Base-by-base conservation (phyloP, 2,888 invertebrate genomes). In the Harmothoe impar region DNA sequence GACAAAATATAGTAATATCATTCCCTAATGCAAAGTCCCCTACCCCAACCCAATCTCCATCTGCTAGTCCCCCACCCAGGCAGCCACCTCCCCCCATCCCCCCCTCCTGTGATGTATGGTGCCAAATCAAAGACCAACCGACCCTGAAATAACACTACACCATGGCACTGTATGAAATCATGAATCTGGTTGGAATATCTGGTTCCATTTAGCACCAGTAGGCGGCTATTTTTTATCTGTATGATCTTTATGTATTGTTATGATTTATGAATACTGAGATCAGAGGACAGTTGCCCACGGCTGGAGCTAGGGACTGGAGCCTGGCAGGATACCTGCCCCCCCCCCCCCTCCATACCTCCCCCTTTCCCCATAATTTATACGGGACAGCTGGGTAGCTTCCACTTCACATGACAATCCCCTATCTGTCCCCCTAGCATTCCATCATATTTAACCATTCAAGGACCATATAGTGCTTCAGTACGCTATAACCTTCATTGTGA, bases 231-330 rank as follows among this genome's bases (percentile, higher is more conserved):
- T 72, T 72, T 72, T 72, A 72, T 72, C 72, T 29, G 15, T 72
- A 29, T 72, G 72, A 72, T 72, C 72, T 72, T 72, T 72, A 72
- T 72, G 72, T 29, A 72, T 72, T 72, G 72, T 72, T 72, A 29
- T 29, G 72, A 72, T 72, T 72, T 72, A 72, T 29, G 72, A 25
- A 15, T 25, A 0, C 0, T 7, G 29, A 72, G 72, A 72, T 72
- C 72, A 72, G 72, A 72, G 72, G 72, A 72, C 72, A 29, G 31
- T 29, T 62, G 62, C 23, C 62, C 62, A 5, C 3, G 72, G n/a
- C 72, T 72, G n/a, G 29, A 25, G 72, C 72, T 15, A 25, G n/a
- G 72, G 72, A 29, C 31, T 29, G n/a, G 72, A 15, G 72, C 29
- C 15, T 72, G 72, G 72, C 29, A 5, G 31, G 72, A n/a, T 72